Base-by-base conservation (phyloP, 2,888 invertebrate genomes). In the Crematogaster levior region DNA sequence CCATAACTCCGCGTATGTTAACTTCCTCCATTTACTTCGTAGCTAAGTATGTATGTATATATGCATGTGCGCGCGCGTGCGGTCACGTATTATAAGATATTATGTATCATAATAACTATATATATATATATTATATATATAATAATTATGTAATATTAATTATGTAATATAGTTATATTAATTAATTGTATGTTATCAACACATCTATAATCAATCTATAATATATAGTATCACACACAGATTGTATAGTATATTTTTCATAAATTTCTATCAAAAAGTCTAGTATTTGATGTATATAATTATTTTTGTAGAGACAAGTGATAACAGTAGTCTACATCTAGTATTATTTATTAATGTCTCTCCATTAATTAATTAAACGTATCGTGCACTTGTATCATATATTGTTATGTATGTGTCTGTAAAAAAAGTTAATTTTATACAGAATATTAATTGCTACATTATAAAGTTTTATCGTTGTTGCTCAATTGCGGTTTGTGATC, bases 21-120 rank as follows among this genome's bases (percentile, higher is more conserved):
- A 84, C 88, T 88, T 84, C 88, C 88, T 80, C 66, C 75, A 86
- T 86, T 84, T 80, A 58, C 75, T 48, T 74, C 24, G 58, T 34
- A 40, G 48, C n/a, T 30, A n/a, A 51, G n/a, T 68, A 21, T 37
- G 15, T 70, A 15, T 27, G 37, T 6, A 15, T 51, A 15, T 3
- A 9, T 18, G 40, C n/a, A 7, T n/a, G n/a, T 7, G 37, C 15
- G 30, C n/a, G 18, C 18, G 7, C n/a, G 0, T 21, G 15, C 10
- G n/a, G n/a, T n/a, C 6, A 6, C 34, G 34, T 34, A 34, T 3
- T 34, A 34, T 34, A 34, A 34, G 6, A 34, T 34, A 34, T 34
- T 6, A 6, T 34, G 34, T 46, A 18, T 46, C 5, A 21, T 21
- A 48, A 48, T 48, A 48, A 48, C 34, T n/a, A 18, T 30, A 58